Conservation (phyloP, 2,113 vertebrate species). For the Platanista minor region DNA sequence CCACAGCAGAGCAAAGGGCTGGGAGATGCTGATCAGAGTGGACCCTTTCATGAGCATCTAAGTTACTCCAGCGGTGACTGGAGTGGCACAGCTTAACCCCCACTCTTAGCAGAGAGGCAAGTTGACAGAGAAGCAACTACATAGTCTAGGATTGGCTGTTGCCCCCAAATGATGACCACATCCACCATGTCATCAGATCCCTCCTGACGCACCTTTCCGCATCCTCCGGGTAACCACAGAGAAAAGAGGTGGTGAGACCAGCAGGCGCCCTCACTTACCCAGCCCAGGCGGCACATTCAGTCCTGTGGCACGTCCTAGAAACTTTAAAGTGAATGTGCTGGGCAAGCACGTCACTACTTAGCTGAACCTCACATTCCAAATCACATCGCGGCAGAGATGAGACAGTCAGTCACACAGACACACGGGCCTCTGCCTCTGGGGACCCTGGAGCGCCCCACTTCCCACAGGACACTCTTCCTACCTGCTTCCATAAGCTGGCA, state of each 20-base stretch:
- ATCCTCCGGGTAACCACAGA: neutral
- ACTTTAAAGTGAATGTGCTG: neutral
- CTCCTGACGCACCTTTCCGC: neutral
- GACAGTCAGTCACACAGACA: too few species aligned
- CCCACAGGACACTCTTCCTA: conserved; percentile 36
- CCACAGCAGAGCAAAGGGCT: neutral
- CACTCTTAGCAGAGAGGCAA: neutral
- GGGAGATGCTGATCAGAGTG: neutral
- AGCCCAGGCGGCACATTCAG: neutral
- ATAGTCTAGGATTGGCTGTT: neutral
- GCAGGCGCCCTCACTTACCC: accelerated
- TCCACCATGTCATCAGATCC: neutral
- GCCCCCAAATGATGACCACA: neutral
- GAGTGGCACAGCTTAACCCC: accelerated
- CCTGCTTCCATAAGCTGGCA: conserved; percentile 87
- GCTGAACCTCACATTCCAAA: neutral
- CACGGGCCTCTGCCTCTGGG: accelerated
- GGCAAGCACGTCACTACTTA: neutral
- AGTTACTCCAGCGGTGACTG: accelerated
- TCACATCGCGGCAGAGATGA: neutral
- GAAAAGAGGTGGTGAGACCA: neutral
- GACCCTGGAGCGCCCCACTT: accelerated
- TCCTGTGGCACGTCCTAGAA: neutral
- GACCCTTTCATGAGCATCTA: accelerated
- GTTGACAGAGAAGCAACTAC: neutral